These are phyloP conservation scores for Mnemiopsis leidyi DNA, from an alignment of 37 sponge, comb jelly and placozoan genomes.

Conservation along the genomic window DNA sequence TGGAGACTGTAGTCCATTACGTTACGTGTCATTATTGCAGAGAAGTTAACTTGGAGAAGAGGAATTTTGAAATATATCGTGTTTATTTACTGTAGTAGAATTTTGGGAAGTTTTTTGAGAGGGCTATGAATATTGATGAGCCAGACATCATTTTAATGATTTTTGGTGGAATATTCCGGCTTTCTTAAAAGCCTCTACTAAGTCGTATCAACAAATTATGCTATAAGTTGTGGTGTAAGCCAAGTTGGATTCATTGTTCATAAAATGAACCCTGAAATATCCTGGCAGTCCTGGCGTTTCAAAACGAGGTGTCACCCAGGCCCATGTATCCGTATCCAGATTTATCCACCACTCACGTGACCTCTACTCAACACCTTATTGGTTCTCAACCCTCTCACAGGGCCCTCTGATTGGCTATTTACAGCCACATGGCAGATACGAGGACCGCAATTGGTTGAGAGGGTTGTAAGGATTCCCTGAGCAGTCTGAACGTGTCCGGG, in stretches of 20 bases:
- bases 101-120: no score
- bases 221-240: background rate
- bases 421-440: background rate
- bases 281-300: background rate
- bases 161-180: background rate
- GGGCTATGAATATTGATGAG: background rate
- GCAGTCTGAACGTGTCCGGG: background rate
- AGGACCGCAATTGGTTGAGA: background rate
- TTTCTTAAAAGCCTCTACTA: background rate
- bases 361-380: background rate
- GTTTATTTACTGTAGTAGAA: no score
- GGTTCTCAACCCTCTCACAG: background rate
- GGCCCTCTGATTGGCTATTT: background rate
- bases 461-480: slow-evolving; percentile 20
- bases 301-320: background rate
- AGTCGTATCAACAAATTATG: background rate
- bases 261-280: background rate
- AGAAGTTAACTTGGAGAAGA: no score
- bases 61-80: no score
- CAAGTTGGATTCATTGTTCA: background rate
- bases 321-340: background rate
- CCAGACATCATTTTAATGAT: background rate
- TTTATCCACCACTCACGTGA: background rate
- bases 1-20: no score
- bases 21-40: no score